phyloP scores from a whole-genome alignment of 1,140 invertebrate genomes.

The Trichomalopsis sarcophagae region DNA sequence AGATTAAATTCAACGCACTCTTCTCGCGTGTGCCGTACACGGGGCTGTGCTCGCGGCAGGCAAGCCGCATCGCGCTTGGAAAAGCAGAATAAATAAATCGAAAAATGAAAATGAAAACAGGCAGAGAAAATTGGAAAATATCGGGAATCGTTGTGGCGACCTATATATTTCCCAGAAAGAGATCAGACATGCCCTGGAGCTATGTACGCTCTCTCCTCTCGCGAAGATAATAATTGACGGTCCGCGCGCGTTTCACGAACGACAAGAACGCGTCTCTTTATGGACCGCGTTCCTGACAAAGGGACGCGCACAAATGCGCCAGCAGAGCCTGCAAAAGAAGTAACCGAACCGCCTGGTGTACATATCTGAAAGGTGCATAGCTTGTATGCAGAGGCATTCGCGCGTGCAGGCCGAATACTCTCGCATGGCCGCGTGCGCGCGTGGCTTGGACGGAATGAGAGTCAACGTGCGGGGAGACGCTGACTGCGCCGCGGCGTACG shows the following conservation, averaged over 20 bases:
- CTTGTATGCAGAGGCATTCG: neutral
- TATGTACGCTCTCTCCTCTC: too few relatives aligned
- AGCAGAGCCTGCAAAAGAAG: neutral
- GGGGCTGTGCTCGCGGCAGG: neutral
- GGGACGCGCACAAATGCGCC: too few relatives aligned
- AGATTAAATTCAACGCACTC: neutral
- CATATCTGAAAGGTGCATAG: neutral
- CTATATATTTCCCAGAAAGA: neutral
- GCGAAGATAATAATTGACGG: too few relatives aligned
- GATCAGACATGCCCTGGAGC: too few relatives aligned
- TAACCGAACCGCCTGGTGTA: neutral
- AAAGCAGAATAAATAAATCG: neutral
- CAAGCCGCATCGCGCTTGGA: neutral
- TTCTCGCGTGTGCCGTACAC: neutral
- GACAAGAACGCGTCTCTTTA: too few relatives aligned
- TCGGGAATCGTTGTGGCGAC: neutral
- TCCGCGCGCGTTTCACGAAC: too few relatives aligned
- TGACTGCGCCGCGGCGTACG: neutral
- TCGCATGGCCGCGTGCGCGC: neutral
- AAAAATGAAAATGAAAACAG: neutral
- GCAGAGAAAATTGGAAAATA: neutral
- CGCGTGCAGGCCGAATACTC: neutral
- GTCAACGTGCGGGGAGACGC: neutral
- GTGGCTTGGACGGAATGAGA: neutral
- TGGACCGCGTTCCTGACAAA: neutral